A percentile compares a stretch with the other conserved stretches of the same genome.
Evolutionary conservation across 2,113 vertebrate species (phyloP).

Genomic region (Chaetura pelagica): DNA sequence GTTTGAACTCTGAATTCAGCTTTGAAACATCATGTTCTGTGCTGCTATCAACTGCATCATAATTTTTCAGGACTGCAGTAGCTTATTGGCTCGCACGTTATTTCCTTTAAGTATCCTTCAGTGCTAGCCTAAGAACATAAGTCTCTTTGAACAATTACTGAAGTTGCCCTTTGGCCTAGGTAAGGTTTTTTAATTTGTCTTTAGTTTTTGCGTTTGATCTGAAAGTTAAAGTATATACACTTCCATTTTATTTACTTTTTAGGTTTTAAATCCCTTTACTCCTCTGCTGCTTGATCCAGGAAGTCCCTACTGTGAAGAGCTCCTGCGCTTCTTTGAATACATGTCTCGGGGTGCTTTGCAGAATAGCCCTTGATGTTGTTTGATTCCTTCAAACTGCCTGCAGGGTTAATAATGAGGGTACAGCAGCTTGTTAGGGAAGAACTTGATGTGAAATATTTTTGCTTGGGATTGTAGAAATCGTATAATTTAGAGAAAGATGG

Average conservation of each 20-base stretch:
- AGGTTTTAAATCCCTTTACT: neutral
- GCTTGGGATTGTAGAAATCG: neutral
- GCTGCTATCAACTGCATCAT: neutral
- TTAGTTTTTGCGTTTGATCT: neutral
- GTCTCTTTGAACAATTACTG: neutral
- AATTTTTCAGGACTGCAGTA: neutral
- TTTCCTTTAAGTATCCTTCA: conserved; percentile 13
- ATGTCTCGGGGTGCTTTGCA: neutral
- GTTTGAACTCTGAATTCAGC: neutral
- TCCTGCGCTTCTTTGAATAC: neutral
- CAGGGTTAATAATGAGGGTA: neutral
- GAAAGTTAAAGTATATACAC: neutral
- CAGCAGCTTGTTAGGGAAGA: neutral
- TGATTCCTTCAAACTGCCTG: neutral
- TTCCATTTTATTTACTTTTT: neutral
- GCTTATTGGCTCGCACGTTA: neutral
- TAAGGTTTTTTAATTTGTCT: neutral
- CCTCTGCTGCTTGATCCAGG: neutral
- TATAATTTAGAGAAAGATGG: neutral
- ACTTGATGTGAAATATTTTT: neutral
- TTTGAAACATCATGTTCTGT: neutral
- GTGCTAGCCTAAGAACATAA: conserved; percentile 40
- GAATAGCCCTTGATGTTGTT: neutral
- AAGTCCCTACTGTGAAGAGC: neutral
- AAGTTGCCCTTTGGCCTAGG: conserved; percentile 24